Evolutionary conservation across 2,888 invertebrate genomes (phyloP).

Genomic region (Cheilosia urbana): DNA sequence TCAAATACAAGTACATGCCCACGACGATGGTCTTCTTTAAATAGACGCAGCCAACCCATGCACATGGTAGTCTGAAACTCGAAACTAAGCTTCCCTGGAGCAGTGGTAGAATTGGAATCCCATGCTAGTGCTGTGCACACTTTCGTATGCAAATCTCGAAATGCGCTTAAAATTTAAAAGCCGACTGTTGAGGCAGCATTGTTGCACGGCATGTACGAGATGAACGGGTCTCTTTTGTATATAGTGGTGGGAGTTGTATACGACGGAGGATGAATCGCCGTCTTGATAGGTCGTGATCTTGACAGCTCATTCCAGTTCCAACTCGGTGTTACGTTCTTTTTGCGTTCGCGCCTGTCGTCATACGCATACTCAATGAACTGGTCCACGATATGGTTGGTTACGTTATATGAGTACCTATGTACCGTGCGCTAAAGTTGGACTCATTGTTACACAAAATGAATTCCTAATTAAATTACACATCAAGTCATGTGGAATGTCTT

Average conservation of each 20-base stretch:
- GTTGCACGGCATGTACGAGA: conserved; percentile 35
- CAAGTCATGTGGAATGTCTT: conserved; percentile 22
- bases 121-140: conserved; percentile 19
- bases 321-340: conserved; percentile 41
- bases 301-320: conserved; percentile 47
- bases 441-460: conserved; percentile 48
- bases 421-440: conserved; percentile 43
- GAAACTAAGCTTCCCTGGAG: conserved; percentile 23
- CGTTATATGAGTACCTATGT: neutral
- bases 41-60: conserved; percentile 8
- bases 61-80: neutral
- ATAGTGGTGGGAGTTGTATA: conserved; percentile 31
- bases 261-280: conserved; percentile 37
- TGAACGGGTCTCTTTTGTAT: conserved; percentile 31
- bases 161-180: conserved; percentile 36
- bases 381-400: neutral
- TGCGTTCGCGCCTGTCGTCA: conserved; percentile 33
- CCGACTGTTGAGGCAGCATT: conserved; percentile 29
- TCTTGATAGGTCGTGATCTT: conserved; percentile 46
- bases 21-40: conserved; percentile 15
- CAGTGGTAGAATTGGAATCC: neutral
- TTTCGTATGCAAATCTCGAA: conserved; percentile 69
- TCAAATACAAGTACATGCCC: conserved; percentile 14
- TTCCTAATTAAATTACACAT: conserved; percentile 44
- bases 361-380: conserved; percentile 62